Conservation (phyloP, 2,888 invertebrate species). For the Tryphoninae sp. region DNA sequence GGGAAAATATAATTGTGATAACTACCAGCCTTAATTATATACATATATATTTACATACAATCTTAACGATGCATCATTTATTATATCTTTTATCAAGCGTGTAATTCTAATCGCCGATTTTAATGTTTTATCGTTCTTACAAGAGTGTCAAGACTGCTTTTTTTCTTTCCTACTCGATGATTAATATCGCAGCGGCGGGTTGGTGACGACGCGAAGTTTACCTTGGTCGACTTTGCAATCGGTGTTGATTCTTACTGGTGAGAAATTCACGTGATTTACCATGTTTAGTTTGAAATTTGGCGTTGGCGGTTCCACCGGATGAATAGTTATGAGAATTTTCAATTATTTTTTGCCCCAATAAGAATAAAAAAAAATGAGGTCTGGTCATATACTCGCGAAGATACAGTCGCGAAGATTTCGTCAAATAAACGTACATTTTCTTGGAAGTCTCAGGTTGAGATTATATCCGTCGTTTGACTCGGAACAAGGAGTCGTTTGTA, state of each 20-base stretch:
- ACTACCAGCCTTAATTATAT: constrained; percentile 1
- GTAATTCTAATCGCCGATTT: constrained; percentile 37
- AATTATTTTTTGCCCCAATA: not conserved
- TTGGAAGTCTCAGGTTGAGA: constrained; percentile 21
- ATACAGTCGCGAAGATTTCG: constrained; percentile 3
- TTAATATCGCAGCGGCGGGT: constrained; percentile 23
- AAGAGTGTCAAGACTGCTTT: not conserved
- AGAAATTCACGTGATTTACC: constrained; percentile 21
- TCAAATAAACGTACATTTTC: constrained; percentile 34
- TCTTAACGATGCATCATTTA: constrained; percentile 16
- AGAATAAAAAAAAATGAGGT: not conserved
- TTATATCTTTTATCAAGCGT: constrained; percentile 24
- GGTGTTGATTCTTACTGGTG: not conserved
- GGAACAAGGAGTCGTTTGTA: constrained; percentile 56
- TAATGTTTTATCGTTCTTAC: constrained; percentile 26
- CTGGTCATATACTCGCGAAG: not conserved
- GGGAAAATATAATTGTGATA: not conserved
- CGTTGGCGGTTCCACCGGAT: not conserved
- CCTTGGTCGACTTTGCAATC: constrained; percentile 8
- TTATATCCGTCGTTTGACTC: constrained; percentile 45
- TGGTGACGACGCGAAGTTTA: not conserved
- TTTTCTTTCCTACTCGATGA: not conserved
- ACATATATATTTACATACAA: not conserved
- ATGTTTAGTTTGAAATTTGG: constrained; percentile 27
- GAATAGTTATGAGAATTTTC: too few relatives aligned